Evolutionary conservation across 2,888 invertebrate species (phyloP).

Genomic region (Toxonevra muliebris): DNA sequence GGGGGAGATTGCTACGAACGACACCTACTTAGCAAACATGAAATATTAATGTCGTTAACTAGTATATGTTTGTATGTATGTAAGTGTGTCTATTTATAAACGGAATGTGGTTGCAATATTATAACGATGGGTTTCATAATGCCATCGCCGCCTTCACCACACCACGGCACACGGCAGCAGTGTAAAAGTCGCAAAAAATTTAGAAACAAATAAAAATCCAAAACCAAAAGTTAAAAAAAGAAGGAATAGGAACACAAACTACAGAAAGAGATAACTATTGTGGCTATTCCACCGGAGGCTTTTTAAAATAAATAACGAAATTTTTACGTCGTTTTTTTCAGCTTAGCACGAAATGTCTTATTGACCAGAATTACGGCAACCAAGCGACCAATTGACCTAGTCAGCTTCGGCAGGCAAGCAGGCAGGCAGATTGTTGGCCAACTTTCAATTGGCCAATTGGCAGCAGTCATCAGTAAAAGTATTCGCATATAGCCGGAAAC

Average conservation of each 20-base stretch:
- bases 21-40: constrained; percentile 28
- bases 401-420: constrained; percentile 13
- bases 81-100: too few species aligned
- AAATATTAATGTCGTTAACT: constrained; percentile 13
- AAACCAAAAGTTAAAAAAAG: too few species aligned
- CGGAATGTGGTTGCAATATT: too few species aligned
- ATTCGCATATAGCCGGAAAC: too few species aligned
- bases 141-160: too few species aligned
- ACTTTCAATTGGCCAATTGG: not conserved
- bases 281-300: not conserved
- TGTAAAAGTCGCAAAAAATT: too few species aligned
- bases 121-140: too few species aligned
- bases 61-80: too few species aligned
- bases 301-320: not conserved
- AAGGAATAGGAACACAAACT: too few species aligned
- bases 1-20: constrained; percentile 25
- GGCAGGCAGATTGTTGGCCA: not conserved
- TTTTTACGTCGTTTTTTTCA: not conserved
- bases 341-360: constrained; percentile 10
- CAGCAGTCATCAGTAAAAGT: not conserved
- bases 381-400: constrained; percentile 35
- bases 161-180: too few species aligned
- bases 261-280: not conserved
- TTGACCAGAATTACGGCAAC: constrained; percentile 12
- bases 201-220: too few species aligned